A percentile compares a stretch with the other conserved stretches of the same genome.
Conservation (phyloP, 2,888 invertebrate species). For the Drosophila parthenogenetica region DNA sequence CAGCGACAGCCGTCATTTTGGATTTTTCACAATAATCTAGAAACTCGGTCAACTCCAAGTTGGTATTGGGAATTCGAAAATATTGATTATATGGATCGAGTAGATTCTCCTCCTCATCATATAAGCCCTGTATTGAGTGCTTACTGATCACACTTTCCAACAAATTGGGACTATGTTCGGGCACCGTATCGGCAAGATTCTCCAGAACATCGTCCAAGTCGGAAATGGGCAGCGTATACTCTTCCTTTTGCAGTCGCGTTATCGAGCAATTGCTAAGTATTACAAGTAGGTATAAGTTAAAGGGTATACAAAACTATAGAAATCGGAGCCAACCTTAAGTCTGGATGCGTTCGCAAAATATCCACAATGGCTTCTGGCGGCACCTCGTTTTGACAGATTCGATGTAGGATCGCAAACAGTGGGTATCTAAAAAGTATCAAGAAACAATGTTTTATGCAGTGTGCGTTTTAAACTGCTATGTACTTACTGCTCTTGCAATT, state of each 20-base stretch:
- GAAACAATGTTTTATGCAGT: not conserved
- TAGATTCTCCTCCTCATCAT: constrained; percentile 5
- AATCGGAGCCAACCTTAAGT: constrained; percentile 48
- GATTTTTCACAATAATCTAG: not conserved
- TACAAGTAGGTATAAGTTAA: not conserved
- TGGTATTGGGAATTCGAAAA: constrained; percentile 1
- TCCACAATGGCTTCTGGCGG: constrained; percentile 88
- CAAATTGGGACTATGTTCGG: constrained; percentile 13
- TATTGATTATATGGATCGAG: constrained; percentile 16
- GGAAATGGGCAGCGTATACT: constrained; percentile 2
- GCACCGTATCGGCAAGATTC: constrained; percentile 35
- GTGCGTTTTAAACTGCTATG: not conserved
- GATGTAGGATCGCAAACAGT: constrained; percentile 96
- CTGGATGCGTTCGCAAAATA: constrained; percentile 61
- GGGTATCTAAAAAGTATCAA: constrained; percentile 88
- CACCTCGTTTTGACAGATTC: constrained; percentile 91
- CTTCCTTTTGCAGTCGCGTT: constrained; percentile 30
- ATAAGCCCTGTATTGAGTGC: not conserved
- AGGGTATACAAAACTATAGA: not conserved
- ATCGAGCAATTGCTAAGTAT: constrained; percentile 43
- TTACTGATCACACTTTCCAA: not conserved
- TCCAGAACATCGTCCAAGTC: constrained; percentile 18
- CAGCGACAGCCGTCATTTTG: not conserved
- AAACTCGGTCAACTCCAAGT: not conserved
- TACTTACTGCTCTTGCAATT: constrained; percentile 91